These are phyloP conservation scores for Hypomesus transpacificus DNA, from an alignment of 2,113 vertebrate genomes.

Conservation along the genomic window DNA sequence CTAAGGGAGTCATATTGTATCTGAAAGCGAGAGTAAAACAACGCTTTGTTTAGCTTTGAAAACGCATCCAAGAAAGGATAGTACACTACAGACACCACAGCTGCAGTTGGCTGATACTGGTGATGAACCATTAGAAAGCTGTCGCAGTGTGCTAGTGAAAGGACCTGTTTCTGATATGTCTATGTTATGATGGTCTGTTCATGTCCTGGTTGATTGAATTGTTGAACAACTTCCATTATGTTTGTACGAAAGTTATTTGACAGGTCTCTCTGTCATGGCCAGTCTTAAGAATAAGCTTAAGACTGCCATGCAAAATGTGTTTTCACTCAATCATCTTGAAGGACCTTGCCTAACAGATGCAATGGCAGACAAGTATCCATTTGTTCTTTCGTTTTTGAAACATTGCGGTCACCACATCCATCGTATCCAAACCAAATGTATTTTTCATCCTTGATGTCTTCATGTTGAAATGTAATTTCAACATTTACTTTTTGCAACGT, in stretches of 20 bases:
- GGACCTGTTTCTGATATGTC: conserved; percentile 15
- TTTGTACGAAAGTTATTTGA: background rate
- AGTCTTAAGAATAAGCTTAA: background rate
- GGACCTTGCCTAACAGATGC: background rate
- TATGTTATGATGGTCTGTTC: conserved; percentile 30
- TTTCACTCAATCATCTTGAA: conserved; percentile 2
- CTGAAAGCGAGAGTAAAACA: conserved; percentile 37
- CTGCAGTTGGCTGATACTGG: conserved; percentile 41
- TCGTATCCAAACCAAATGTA: no score
- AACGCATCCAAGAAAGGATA: conserved; percentile 46
- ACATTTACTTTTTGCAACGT: no score
- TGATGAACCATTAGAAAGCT: conserved; percentile 4
- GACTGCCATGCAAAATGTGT: background rate
- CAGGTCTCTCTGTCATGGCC: conserved; percentile 5
- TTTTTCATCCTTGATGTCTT: no score
- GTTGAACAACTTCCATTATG: conserved; percentile 18
- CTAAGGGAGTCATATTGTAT: conserved; percentile 39
- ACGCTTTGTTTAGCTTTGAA: conserved; percentile 38
- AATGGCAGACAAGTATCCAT: background rate
- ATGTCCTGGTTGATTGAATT: conserved; percentile 15
- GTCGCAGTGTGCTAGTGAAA: conserved; percentile 22
- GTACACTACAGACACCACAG: conserved; percentile 31
- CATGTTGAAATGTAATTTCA: no score
- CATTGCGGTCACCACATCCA: no score
- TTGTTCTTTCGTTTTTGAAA: background rate